A percentile compares a stretch with the other conserved stretches of the same genome.
Evolutionary conservation across 2,113 vertebrate genomes (phyloP).

Genomic region (Alaudala cheleensis): DNA sequence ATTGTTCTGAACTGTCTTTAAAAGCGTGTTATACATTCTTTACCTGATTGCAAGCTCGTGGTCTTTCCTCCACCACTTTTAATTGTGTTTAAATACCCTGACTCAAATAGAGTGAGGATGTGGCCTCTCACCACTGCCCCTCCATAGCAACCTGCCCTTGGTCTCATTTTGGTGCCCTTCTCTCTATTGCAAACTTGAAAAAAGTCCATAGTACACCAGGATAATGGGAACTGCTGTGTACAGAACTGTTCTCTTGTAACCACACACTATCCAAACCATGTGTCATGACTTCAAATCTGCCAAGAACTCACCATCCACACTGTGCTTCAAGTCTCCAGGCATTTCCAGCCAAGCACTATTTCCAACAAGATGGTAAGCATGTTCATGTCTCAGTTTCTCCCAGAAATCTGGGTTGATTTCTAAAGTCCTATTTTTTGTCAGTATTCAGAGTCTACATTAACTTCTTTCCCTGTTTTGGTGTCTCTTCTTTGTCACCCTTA

Average conservation of each 20-base stretch:
- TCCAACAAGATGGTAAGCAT: neutral
- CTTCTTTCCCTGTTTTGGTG: neutral
- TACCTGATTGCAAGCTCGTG: neutral
- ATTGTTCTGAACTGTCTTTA: neutral
- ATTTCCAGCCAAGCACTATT: neutral
- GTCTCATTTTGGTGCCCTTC: neutral
- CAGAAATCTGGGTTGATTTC: neutral
- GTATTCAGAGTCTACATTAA: neutral
- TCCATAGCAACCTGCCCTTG: neutral
- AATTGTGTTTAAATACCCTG: neutral
- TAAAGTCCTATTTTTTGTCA: neutral
- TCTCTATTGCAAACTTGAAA: neutral
- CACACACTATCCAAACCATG: neutral
- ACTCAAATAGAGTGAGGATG: neutral
- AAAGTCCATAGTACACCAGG: neutral
- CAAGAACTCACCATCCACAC: neutral
- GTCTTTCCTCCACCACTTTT: neutral
- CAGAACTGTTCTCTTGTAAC: neutral
- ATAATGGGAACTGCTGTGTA: neutral
- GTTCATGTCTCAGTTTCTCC: neutral
- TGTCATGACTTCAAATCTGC: neutral
- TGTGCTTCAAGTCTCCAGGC: neutral
- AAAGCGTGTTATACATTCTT: neutral
- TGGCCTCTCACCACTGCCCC: neutral
- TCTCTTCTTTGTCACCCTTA: neutral